Evolutionary conservation across 2,797 vertebrate genomes (phyloP).

Genomic region (Pelobates cultripes): DNA sequence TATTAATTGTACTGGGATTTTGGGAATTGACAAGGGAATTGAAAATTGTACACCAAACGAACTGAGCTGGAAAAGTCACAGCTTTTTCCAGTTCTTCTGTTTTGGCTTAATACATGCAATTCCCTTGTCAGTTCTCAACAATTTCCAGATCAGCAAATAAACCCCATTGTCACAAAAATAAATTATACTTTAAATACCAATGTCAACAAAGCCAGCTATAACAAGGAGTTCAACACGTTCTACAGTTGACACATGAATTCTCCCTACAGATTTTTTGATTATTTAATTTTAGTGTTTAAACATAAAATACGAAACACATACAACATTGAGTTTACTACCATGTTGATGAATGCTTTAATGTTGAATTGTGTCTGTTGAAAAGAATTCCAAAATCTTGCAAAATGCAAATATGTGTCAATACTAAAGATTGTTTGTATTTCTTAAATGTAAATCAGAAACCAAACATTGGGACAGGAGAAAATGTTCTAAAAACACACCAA

Average conservation of each 20-base stretch:
- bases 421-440: conserved; percentile 32
- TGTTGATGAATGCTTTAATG: neutral
- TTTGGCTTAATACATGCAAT: no score
- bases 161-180: neutral
- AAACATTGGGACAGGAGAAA: conserved; percentile 22
- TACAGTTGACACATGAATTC: conserved; percentile 1
- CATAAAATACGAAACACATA: conserved; percentile 1
- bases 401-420: conserved; percentile 36
- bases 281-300: neutral
- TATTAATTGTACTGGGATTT: no score
- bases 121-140: no score
- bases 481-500: conserved; percentile 38
- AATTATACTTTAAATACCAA: neutral
- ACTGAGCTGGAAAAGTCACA: no score
- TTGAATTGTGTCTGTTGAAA: conserved; percentile 7
- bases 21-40: no score
- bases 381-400: conserved; percentile 43
- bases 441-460: conserved; percentile 35
- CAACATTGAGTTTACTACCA: neutral
- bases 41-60: no score
- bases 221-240: neutral
- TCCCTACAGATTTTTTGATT: neutral
- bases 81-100: no score
- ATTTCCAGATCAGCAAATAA: neutral
- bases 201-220: neutral